Conservation (phyloP, 30 jellyfish, hydroid and myxozoan species). For the Haliclystus octoradiatus region DNA sequence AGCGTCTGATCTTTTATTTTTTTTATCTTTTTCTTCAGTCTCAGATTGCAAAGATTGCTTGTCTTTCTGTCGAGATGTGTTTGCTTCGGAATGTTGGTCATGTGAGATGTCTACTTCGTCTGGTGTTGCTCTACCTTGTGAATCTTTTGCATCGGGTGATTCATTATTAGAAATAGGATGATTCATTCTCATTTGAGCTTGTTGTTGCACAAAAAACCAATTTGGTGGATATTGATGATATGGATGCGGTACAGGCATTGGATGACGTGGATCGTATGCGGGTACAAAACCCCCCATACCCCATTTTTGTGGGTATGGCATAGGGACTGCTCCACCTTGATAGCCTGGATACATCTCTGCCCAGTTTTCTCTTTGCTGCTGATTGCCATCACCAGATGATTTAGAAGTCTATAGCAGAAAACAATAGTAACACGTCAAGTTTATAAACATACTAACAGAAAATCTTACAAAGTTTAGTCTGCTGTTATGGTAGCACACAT, state of each 20-base stretch:
- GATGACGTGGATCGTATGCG: slow-evolving; percentile 12
- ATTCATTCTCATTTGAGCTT: slow-evolving; percentile 2
- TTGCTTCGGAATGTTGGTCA: neutral
- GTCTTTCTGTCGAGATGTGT: neutral
- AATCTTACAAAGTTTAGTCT: no score
- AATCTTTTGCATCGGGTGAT: slow-evolving; percentile 17
- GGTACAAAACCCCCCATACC: slow-evolving; percentile 12
- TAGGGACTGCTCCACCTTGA: slow-evolving; percentile 52
- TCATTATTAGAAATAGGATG: slow-evolving; percentile 4
- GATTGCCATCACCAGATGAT: neutral
- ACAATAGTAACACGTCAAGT: no score
- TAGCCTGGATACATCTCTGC: slow-evolving; percentile 43
- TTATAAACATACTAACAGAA: no score
- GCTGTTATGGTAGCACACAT: no score
- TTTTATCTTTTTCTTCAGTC: neutral
- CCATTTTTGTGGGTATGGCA: slow-evolving; percentile 46
- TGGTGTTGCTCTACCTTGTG: slow-evolving; percentile 3
- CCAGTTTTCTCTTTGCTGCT: slow-evolving; percentile 19
- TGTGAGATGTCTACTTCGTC: neutral
- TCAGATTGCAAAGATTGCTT: neutral
- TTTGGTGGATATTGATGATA: neutral
- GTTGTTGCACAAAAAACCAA: neutral
- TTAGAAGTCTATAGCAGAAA: neutral
- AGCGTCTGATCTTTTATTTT: neutral
- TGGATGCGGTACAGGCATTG: slow-evolving; percentile 25